phyloP scores from a whole-genome alignment of 92 coral and sea anemone genomes.

The Parazoanthus swiftii region DNA sequence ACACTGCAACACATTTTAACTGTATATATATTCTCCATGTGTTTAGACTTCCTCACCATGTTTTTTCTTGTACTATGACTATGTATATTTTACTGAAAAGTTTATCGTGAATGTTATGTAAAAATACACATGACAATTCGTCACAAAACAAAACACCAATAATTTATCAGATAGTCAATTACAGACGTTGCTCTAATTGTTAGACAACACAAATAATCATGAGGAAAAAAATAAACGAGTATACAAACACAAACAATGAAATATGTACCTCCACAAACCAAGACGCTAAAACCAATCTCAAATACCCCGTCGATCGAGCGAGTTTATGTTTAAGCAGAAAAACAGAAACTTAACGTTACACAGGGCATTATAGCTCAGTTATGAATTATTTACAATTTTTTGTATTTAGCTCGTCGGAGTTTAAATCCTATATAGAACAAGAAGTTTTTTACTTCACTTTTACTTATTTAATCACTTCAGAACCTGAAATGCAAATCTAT shows the following conservation, averaged over 20 bases:
- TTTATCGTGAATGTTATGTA: background rate
- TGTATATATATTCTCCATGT: background rate
- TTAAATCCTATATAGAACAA: background rate
- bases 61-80: background rate
- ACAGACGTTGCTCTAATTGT: background rate
- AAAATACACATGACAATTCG: constrained; percentile 12
- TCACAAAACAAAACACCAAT: background rate
- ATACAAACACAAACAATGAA: background rate
- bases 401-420: background rate
- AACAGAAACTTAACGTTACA: constrained; percentile 3
- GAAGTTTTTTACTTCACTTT: background rate
- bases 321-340: background rate
- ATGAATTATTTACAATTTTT: constrained; percentile 33
- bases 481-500: background rate
- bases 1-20: no score
- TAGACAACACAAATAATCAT: background rate
- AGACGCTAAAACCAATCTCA: background rate
- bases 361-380: background rate
- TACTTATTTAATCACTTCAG: background rate
- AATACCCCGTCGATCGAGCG: background rate
- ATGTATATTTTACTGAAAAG: background rate
- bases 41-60: background rate
- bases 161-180: background rate
- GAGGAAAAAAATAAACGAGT: background rate
- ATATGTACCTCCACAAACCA: background rate